Conservation (phyloP, 1,140 invertebrate genomes). For the Archegozetes longisetosus region DNA sequence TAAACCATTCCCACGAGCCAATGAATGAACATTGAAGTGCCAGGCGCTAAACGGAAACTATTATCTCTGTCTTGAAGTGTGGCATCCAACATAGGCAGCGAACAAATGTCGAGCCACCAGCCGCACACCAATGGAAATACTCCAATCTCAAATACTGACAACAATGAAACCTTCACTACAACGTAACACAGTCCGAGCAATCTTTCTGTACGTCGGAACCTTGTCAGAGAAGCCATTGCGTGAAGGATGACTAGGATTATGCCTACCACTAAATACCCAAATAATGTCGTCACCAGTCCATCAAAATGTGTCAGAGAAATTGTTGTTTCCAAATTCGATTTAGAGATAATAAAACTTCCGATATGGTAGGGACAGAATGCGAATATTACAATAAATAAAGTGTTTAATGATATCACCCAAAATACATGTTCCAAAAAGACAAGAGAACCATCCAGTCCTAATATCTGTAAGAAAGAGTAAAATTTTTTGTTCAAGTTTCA, state of each 20-base stretch:
- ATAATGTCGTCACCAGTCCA: constrained; percentile 73
- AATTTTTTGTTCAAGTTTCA: constrained; percentile 6
- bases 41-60: constrained; percentile 70
- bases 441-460: constrained; percentile 90
- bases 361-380: constrained; percentile 94
- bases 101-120: constrained; percentile 98
- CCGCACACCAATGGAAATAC: constrained; percentile 91
- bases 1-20: constrained; percentile 99
- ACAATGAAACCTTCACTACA: constrained; percentile 79
- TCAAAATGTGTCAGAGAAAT: constrained; percentile 70
- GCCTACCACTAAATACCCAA: constrained; percentile 83
- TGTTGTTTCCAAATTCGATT: constrained; percentile 48
- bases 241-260: constrained; percentile 66
- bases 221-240: constrained; percentile 44
- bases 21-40: constrained; percentile 93
- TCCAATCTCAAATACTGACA: constrained; percentile 87
- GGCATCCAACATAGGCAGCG: constrained; percentile 83
- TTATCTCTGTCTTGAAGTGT: constrained; percentile 57
- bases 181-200: constrained; percentile 87
- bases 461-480: constrained; percentile 38
- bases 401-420: constrained; percentile 95
- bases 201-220: constrained; percentile 55
- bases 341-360: constrained; percentile 61
- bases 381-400: constrained; percentile 74
- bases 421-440: constrained; percentile 97